These are phyloP conservation scores for Ammodytes marinus DNA, from an alignment of 2,113 vertebrate species.

Conservation along the genomic window DNA sequence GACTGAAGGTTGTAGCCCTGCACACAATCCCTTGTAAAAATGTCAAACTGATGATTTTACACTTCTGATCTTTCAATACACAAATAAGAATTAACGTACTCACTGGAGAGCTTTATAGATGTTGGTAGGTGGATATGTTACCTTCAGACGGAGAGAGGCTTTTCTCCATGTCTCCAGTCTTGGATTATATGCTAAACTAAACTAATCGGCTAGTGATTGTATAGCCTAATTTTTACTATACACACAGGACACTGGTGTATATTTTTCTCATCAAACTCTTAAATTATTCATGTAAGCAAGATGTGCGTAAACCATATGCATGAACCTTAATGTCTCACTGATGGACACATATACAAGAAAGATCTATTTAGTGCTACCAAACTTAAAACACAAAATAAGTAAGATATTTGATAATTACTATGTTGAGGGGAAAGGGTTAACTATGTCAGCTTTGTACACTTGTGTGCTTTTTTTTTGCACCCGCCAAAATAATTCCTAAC, in stretches of 20 bases:
- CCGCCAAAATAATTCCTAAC: constrained; percentile 90
- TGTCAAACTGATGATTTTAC: neutral
- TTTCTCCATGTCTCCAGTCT: neutral
- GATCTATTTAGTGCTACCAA: neutral
- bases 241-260: neutral
- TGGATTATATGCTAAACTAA: neutral
- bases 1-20: neutral
- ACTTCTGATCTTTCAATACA: neutral
- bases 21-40: neutral
- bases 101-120: neutral
- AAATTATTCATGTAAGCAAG: neutral
- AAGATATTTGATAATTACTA: neutral
- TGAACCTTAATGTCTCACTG: neutral
- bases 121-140: neutral
- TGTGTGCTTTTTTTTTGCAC: constrained; percentile 81
- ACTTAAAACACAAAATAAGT: neutral
- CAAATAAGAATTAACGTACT: neutral
- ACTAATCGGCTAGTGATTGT: neutral
- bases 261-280: neutral
- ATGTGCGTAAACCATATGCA: neutral
- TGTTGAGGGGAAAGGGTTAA: constrained; percentile 86
- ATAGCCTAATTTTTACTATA: neutral
- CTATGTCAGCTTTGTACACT: constrained; percentile 81
- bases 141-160: neutral
- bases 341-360: neutral